Conservation (phyloP, 2,113 vertebrate species). For the Ondatra zibethicus region DNA sequence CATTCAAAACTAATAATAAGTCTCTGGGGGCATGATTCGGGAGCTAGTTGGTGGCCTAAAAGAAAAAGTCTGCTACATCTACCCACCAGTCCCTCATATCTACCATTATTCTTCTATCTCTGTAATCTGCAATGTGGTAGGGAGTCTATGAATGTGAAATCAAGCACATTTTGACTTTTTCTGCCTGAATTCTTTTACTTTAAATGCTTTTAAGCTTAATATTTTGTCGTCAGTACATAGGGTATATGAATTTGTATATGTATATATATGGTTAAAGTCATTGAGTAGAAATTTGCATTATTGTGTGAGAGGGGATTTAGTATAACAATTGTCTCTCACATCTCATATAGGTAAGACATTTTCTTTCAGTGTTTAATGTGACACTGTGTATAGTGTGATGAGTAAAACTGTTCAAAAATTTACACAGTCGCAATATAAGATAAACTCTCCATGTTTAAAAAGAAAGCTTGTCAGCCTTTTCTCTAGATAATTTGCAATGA, state of each 20-base stretch:
- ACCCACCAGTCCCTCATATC: background rate
- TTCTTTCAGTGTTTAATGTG: background rate
- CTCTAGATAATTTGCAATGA: background rate
- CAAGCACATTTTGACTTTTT: background rate
- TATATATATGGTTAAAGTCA: background rate
- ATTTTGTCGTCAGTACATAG: background rate
- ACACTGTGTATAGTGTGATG: background rate
- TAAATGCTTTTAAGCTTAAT: background rate
- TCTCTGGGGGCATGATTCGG: background rate
- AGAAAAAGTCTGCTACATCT: background rate
- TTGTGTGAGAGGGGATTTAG: background rate
- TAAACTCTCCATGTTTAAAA: background rate
- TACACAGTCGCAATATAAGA: background rate
- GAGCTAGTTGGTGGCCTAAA: background rate
- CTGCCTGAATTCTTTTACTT: slow-evolving; percentile 18
- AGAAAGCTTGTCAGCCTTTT: background rate
- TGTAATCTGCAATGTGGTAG: slow-evolving; percentile 11
- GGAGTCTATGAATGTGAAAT: background rate
- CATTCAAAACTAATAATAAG: background rate
- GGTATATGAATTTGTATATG: too few relatives aligned
- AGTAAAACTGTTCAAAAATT: background rate
- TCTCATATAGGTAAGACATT: background rate
- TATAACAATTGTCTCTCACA: background rate
- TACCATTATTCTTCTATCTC: background rate
- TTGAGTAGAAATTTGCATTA: background rate